Evolutionary conservation across 2,113 vertebrate species (phyloP).

Genomic region (Tachycineta bicolor): DNA sequence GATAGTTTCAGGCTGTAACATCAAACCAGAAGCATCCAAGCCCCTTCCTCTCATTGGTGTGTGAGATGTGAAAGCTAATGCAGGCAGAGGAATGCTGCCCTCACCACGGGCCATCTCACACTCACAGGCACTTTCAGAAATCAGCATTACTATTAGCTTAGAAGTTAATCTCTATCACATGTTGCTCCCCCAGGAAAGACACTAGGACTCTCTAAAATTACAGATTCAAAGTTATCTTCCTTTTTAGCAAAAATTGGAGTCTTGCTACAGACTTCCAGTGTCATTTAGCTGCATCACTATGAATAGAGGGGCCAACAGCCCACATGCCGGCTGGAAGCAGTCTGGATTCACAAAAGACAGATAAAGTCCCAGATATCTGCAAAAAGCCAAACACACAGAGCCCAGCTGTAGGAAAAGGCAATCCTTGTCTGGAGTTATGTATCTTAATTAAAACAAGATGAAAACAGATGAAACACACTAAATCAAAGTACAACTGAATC

Average conservation of each 20-base stretch:
- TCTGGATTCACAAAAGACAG: not conserved
- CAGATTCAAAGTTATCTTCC: not conserved
- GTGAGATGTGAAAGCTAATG: not conserved
- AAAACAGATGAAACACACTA: not conserved
- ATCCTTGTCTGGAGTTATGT: not conserved
- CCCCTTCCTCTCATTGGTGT: rapidly evolving
- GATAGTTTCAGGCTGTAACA: not conserved
- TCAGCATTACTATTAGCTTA: not conserved
- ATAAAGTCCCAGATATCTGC: not conserved
- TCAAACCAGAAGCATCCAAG: not conserved
- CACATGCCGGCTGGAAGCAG: not conserved
- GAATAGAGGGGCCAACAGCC: not conserved
- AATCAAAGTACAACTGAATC: not conserved
- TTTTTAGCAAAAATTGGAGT: not conserved
- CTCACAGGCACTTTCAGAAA: not conserved
- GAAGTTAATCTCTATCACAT: not conserved
- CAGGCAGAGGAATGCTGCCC: not conserved
- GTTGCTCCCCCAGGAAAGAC: not conserved
- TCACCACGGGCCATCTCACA: rapidly evolving
- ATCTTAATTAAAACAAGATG: not conserved
- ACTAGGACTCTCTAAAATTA: not conserved
- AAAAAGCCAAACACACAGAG: not conserved
- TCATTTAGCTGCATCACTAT: not conserved
- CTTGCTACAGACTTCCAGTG: not conserved
- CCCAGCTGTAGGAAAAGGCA: not conserved